Conservation (phyloP, 1,140 invertebrate genomes). For the Sarcophaga bullata region DNA sequence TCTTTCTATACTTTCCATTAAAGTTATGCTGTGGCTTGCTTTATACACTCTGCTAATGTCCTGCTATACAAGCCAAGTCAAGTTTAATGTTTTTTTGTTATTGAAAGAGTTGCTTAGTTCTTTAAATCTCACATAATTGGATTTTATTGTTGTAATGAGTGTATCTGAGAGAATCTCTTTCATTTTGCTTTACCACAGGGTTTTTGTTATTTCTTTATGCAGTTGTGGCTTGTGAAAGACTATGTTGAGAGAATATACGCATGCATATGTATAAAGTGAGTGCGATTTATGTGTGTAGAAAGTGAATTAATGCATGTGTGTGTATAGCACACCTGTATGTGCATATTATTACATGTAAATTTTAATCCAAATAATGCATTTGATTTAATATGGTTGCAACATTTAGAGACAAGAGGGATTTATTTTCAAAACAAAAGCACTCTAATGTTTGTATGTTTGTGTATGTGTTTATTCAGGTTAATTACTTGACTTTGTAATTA, state of each 20-base stretch:
- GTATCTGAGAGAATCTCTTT: background rate
- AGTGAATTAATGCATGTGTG: background rate
- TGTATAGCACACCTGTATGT: background rate
- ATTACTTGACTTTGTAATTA: background rate
- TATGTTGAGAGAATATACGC: background rate
- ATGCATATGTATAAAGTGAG: background rate
- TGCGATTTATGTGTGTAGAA: background rate
- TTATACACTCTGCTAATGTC: background rate
- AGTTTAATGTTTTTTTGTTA: background rate
- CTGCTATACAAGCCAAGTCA: background rate
- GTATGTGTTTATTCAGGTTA: slow-evolving; percentile 12
- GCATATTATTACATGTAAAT: background rate
- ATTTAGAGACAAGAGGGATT: background rate
- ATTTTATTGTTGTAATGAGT: slow-evolving; percentile 5
- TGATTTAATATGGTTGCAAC: background rate
- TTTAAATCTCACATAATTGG: slow-evolving; percentile 21
- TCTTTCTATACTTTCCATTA: too few species aligned
- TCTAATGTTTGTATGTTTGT: background rate
- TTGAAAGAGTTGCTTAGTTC: background rate
- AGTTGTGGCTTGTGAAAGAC: background rate
- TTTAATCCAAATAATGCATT: background rate
- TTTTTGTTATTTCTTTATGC: background rate
- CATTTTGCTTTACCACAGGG: background rate
- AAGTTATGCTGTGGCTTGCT: too few species aligned
- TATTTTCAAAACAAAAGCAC: background rate